A percentile compares a stretch with the other conserved stretches of the same genome.
Evolutionary conservation across 2,797 vertebrate genomes (phyloP).

Genomic region (Phyllotis vaccarum): DNA sequence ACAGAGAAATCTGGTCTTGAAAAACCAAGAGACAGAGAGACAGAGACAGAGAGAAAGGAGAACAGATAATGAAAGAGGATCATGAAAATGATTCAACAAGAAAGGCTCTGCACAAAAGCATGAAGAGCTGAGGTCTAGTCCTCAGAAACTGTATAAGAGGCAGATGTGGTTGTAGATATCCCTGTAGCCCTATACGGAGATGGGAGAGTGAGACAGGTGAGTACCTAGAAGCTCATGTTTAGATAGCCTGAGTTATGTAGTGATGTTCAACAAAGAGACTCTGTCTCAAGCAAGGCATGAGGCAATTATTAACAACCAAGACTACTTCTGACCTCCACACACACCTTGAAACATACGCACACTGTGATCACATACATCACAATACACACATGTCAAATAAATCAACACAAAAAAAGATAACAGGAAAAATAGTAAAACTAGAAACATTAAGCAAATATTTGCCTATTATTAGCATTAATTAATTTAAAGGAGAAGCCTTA

Average conservation of each 20-base stretch:
- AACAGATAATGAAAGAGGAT: background rate
- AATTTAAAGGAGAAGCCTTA: constrained; percentile 49
- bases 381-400: background rate
- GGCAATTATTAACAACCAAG: background rate
- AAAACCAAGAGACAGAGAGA: background rate
- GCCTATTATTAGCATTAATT: constrained; percentile 35
- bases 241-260: background rate
- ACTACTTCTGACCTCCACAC: background rate
- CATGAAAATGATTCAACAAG: background rate
- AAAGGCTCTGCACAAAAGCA: background rate
- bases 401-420: background rate
- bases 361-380: background rate
- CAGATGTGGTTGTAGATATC: too few species aligned
- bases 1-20: background rate
- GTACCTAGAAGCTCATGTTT: background rate
- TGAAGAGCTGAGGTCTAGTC: background rate
- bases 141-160: background rate
- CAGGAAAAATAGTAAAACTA: background rate
- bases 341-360: background rate
- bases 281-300: background rate
- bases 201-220: background rate
- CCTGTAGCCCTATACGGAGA: background rate
- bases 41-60: rapidly evolving
- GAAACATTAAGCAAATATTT: constrained; percentile 26
- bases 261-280: background rate